Conservation (phyloP, 2,888 invertebrate species). For the Agonopterix arenella region DNA sequence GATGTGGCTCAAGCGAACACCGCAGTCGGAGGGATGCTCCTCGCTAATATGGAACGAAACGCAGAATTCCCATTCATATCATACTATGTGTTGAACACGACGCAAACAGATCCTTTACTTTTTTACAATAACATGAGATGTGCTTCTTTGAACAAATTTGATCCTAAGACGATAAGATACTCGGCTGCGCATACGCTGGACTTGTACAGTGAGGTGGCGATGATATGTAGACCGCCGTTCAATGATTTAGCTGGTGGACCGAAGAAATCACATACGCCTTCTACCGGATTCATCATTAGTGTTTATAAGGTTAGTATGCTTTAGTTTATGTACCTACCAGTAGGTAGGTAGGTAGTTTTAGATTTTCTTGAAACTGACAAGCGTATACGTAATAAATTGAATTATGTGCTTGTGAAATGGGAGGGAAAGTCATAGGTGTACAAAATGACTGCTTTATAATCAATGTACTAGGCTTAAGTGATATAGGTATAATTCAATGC, state of each 20-base stretch:
- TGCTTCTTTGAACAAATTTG: conserved; percentile 90
- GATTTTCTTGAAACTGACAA: not conserved
- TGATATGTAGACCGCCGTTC: conserved; percentile 92
- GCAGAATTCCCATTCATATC: conserved; percentile 95
- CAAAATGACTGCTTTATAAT: too few relatives aligned
- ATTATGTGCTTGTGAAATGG: too few relatives aligned
- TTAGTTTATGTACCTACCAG: not conserved
- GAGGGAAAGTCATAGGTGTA: too few relatives aligned
- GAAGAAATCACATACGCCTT: conserved; percentile 86
- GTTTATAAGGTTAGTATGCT: conserved; percentile 84
- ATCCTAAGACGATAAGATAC: conserved; percentile 85
- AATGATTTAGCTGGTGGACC: conserved; percentile 85
- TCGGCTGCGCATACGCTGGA: conserved; percentile 93
- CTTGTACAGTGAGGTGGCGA: conserved; percentile 92
- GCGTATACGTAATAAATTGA: too few relatives aligned
- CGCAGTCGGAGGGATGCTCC: conserved; percentile 88
- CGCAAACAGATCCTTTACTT: conserved; percentile 88
- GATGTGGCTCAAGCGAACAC: conserved; percentile 86
- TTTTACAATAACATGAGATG: conserved; percentile 91
- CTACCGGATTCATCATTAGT: conserved; percentile 93
- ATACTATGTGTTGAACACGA: conserved; percentile 92
- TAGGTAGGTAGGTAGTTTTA: too few relatives aligned
- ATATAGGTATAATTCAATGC: too few relatives aligned
- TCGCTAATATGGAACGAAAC: conserved; percentile 92
- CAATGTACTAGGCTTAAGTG: too few relatives aligned